phyloP scores from a whole-genome alignment of 2,113 vertebrate genomes.

The Litocranius walleri region DNA sequence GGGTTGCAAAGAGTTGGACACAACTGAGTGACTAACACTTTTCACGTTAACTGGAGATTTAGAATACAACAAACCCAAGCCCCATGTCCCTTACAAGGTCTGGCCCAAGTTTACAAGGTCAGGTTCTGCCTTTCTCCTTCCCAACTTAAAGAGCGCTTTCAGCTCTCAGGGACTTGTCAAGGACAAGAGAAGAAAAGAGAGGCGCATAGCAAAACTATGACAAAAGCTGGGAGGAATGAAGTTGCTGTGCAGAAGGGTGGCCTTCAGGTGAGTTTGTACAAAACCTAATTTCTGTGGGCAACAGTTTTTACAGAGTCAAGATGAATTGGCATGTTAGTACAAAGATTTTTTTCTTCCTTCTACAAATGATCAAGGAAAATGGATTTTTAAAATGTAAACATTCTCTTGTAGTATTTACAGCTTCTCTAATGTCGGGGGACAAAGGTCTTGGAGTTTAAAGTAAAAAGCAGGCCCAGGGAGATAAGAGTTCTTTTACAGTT shows the following conservation, averaged over 20 bases:
- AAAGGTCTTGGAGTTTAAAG: constrained; percentile 62
- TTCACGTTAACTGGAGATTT: background rate
- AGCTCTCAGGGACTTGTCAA: background rate
- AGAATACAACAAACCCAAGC: background rate
- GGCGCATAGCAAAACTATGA: background rate
- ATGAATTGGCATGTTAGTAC: constrained; percentile 53
- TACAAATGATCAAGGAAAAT: constrained; percentile 70
- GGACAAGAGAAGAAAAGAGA: background rate
- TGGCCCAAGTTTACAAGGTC: background rate
- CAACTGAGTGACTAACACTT: background rate
- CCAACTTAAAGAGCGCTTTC: background rate
- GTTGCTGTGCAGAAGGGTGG: background rate
- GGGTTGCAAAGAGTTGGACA: background rate
- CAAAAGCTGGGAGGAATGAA: background rate
- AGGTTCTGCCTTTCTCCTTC: background rate
- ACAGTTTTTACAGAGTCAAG: constrained; percentile 21
- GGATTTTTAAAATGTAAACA: constrained; percentile 72
- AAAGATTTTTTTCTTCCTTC: constrained; percentile 38
- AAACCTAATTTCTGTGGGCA: constrained; percentile 29
- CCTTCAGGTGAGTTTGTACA: background rate
- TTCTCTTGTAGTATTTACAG: constrained; percentile 64
- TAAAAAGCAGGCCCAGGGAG: constrained; percentile 53
- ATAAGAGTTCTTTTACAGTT: constrained; percentile 65
- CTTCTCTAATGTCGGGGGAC: constrained; percentile 62
- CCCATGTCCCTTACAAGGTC: background rate